A percentile compares a stretch with the other conserved stretches of the same genome.
phyloP scores from a whole-genome alignment of 1,140 invertebrate species.

The Drosophila bocki region DNA sequence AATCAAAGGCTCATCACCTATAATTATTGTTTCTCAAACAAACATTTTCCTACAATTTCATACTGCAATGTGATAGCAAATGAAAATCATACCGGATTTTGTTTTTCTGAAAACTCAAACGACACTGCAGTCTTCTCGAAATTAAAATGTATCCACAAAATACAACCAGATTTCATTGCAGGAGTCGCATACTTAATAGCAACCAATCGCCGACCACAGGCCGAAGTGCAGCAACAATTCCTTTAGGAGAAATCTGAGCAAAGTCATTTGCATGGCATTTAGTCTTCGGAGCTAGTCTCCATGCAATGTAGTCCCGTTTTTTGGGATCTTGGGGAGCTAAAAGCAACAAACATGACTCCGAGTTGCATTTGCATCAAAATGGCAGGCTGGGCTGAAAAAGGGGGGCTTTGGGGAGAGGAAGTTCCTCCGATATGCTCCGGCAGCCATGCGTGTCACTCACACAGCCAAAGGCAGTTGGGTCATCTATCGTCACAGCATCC shows the following conservation, averaged over 20 bases:
- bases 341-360: constrained; percentile 48
- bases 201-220: not conserved
- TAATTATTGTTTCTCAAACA: constrained; percentile 4
- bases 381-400: constrained; percentile 8
- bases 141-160: constrained; percentile 1
- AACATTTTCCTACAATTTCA: constrained; percentile 20
- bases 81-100: constrained; percentile 6
- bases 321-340: constrained; percentile 2
- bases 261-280: constrained; percentile 76
- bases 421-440: constrained; percentile 47
- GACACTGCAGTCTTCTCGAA: not conserved
- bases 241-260: constrained; percentile 49
- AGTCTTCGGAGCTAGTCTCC: constrained; percentile 21
- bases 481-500: constrained; percentile 78
- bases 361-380: constrained; percentile 79
- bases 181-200: constrained; percentile 8
- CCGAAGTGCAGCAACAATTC: not conserved
- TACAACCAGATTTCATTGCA: constrained; percentile 14
- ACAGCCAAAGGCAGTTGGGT: constrained; percentile 37
- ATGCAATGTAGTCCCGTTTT: not conserved
- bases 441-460: constrained; percentile 69
- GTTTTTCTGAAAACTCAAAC: constrained; percentile 11
- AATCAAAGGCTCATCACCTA: constrained; percentile 6
- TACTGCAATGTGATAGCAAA: not conserved
- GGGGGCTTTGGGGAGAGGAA: constrained; percentile 7